phyloP scores from a whole-genome alignment of 2,113 vertebrate genomes.

The Aptenodytes forsteri region DNA sequence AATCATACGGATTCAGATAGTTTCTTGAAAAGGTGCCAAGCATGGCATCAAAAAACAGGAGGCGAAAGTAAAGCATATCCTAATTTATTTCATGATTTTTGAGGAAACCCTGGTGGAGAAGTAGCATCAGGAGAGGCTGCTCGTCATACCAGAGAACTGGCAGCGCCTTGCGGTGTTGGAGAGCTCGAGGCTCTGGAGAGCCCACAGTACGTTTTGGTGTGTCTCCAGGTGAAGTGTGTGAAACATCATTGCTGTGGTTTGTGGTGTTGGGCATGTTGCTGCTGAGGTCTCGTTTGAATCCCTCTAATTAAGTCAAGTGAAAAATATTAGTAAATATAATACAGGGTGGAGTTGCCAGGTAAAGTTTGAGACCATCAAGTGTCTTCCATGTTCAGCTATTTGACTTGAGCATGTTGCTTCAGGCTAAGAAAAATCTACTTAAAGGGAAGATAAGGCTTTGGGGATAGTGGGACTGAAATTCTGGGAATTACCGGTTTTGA shows the following conservation, averaged over 20 bases:
- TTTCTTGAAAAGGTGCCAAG: not conserved
- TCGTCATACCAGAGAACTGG: accelerated
- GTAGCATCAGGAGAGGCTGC: not conserved
- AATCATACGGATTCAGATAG: not conserved
- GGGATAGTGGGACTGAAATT: not conserved
- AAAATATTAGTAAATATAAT: not conserved
- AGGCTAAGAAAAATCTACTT: not conserved
- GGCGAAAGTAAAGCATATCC: not conserved
- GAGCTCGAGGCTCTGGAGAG: not conserved
- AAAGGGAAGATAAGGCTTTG: not conserved
- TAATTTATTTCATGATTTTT: not conserved
- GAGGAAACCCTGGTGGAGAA: not conserved
- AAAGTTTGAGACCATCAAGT: not conserved
- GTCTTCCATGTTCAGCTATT: not conserved
- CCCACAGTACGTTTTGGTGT: not conserved
- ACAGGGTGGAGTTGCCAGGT: not conserved
- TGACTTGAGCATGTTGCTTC: not conserved
- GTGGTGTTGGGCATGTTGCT: not conserved
- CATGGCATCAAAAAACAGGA: not conserved
- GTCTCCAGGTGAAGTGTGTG: not conserved
- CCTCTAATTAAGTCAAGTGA: not conserved
- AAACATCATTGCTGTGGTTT: not conserved
- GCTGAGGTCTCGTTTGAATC: constrained; percentile 3
- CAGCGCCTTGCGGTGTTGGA: accelerated
- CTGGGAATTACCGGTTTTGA: not conserved